phyloP scores from a whole-genome alignment of 2,113 vertebrate genomes.

The Polyodon spathula region DNA sequence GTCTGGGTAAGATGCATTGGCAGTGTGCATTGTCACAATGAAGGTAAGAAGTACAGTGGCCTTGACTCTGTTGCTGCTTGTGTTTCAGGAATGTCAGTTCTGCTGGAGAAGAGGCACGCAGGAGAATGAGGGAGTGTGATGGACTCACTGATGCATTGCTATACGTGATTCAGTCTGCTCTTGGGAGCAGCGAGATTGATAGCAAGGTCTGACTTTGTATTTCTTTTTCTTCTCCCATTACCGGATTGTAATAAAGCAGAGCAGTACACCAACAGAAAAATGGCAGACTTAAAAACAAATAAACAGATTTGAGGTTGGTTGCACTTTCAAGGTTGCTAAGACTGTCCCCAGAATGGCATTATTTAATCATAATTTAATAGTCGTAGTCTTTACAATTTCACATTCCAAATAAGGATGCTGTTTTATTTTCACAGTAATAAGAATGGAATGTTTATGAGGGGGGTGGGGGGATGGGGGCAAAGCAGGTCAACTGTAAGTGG shows the following conservation, averaged over 20 bases:
- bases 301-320: conserved; percentile 44
- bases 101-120: conserved; percentile 91
- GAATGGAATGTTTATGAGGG: conserved; percentile 37
- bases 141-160: conserved; percentile 94
- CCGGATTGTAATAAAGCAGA: not conserved
- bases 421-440: conserved; percentile 37
- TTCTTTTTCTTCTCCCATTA: not conserved
- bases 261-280: conserved; percentile 2
- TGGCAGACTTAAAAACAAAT: conserved; percentile 34
- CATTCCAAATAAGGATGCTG: conserved; percentile 29
- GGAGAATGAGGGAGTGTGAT: conserved; percentile 95
- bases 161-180: conserved; percentile 91
- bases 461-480: conserved; percentile 16
- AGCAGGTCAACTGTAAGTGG: conserved; percentile 21
- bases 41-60: not conserved
- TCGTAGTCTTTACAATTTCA: conserved; percentile 26
- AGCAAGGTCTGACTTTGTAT: conserved; percentile 79
- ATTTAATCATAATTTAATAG: conserved; percentile 57
- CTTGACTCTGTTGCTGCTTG: conserved; percentile 32
- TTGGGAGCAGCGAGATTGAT: conserved; percentile 96
- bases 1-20: too few relatives aligned
- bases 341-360: conserved; percentile 38
- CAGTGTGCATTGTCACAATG: too few relatives aligned
- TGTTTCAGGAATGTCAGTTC: conserved; percentile 92
- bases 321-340: conserved; percentile 52